Percentiles rank a stretch among this genome's conserved stretches.
phyloP scores from a whole-genome alignment of 2,888 invertebrate genomes.

The Synergus umbraculus region DNA sequence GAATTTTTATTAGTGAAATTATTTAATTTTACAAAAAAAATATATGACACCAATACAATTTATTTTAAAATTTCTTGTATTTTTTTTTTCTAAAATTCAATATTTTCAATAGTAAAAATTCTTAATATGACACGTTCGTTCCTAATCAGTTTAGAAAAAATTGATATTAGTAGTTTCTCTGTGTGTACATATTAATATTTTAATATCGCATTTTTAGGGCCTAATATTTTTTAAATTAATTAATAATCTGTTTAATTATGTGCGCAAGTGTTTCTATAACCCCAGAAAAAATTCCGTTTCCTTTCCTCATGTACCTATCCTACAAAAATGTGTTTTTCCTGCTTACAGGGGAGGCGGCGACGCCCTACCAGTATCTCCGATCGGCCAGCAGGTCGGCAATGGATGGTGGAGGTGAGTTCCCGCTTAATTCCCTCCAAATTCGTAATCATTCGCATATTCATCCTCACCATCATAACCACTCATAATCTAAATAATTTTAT shows the following conservation, averaged over 20 bases:
- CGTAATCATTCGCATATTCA: slow-evolving; percentile 45
- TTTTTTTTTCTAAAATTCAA: no score
- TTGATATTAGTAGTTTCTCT: no score
- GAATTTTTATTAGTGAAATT: no score
- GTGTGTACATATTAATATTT: no score
- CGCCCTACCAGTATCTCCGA: slow-evolving; percentile 78
- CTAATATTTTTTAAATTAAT: neutral
- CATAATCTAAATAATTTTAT: slow-evolving; percentile 14
- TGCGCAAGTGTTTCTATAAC: neutral
- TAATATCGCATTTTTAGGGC: neutral
- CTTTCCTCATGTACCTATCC: slow-evolving; percentile 63
- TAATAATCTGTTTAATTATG: neutral
- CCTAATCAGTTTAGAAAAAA: no score
- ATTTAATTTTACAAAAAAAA: no score
- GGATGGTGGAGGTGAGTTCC: slow-evolving; percentile 81
- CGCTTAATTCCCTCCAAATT: slow-evolving; percentile 58
- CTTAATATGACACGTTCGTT: no score
- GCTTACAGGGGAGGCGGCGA: slow-evolving; percentile 79
- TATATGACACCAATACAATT: no score
- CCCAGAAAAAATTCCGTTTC: slow-evolving; percentile 50
- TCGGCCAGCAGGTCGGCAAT: slow-evolving; percentile 78
- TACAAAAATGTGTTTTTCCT: slow-evolving; percentile 69
- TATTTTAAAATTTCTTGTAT: no score
- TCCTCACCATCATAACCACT: slow-evolving; percentile 49
- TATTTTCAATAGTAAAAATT: no score